Evolutionary conservation across 2,888 invertebrate genomes (phyloP), one percentile per base, ranked within the genome.

Genomic region (Oxyscelio sp.): DNA sequence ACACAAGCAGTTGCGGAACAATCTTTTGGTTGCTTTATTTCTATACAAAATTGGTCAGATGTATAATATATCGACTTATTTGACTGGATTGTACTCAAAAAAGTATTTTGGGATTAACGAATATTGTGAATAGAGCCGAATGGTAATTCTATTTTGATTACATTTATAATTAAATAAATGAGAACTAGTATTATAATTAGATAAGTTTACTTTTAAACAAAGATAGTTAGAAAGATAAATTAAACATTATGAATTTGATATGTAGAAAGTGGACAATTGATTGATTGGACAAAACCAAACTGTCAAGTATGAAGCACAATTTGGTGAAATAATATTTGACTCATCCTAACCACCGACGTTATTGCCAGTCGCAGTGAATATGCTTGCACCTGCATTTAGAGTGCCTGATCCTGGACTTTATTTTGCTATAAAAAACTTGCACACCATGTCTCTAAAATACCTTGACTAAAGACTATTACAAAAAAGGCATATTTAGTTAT

Each of bases 61-160:
- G 96, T 98, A 87, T 99, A 99, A 99, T 95, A 98, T 99, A 91
- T 97, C 98, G 0, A 97, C 97, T 87, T 99, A 99, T 92, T 93
- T 99, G 43, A 97, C 98, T 85, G 98, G 98, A 2, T 95, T 99
- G 43, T 99, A 99, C 94, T 97, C 98, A 0, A 99, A 99, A 93
- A 99, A 99, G 93, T 98, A 98, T 91, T 99, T 99, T 94, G 99
- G 99, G 0, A 99, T 99, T 92, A 99, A 99, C 94, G 99, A 99
- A 92, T 99, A 99, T 93, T 96, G 98, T 78, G 97, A 97, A 94
- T 96, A 96, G 96, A 96, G n/a, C n/a, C n/a, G n/a, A n/a, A n/a
- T n/a, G n/a, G n/a, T n/a, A n/a, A n/a, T n/a, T n/a, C n/a, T n/a
- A n/a, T n/a, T n/a, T 97, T 83, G 97, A 97, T n/a, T n/a, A n/a